phyloP scores from a whole-genome alignment of 2,113 vertebrate species.

The Bettongia penicillata region DNA sequence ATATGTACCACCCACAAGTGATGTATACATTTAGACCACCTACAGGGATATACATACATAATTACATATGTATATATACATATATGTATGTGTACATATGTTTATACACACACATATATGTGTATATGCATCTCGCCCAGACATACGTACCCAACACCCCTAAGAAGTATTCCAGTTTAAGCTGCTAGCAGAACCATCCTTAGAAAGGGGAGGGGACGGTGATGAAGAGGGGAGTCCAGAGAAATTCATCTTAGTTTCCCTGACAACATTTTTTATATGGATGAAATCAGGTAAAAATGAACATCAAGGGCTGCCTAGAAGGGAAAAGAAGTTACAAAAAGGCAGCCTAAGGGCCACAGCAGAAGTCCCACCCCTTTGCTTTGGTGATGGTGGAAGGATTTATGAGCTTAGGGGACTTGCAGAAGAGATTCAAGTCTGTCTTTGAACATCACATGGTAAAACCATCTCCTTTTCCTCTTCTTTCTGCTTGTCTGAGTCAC shows the following conservation, averaged over 20 bases:
- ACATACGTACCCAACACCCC: no score
- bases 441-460: neutral
- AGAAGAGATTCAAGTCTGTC: neutral
- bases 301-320: neutral
- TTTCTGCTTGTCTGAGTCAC: neutral
- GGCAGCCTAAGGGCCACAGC: neutral
- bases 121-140: no score
- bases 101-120: no score
- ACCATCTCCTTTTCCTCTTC: neutral
- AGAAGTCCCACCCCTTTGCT: neutral
- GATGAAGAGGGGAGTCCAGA: neutral
- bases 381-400: neutral
- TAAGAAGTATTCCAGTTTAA: neutral
- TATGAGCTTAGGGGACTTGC: neutral
- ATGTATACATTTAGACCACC: no score
- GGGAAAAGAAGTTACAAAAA: slow-evolving; percentile 3
- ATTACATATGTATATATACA: no score
- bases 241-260: neutral
- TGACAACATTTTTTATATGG: neutral
- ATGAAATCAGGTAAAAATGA: neutral
- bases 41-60: no score
- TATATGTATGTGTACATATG: no score
- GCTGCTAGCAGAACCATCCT: neutral
- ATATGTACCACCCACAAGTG: no score
- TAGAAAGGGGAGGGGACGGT: neutral